These are phyloP conservation scores for Synergus japonicus DNA, from an alignment of 2,888 invertebrate genomes.

Conservation along the genomic window DNA sequence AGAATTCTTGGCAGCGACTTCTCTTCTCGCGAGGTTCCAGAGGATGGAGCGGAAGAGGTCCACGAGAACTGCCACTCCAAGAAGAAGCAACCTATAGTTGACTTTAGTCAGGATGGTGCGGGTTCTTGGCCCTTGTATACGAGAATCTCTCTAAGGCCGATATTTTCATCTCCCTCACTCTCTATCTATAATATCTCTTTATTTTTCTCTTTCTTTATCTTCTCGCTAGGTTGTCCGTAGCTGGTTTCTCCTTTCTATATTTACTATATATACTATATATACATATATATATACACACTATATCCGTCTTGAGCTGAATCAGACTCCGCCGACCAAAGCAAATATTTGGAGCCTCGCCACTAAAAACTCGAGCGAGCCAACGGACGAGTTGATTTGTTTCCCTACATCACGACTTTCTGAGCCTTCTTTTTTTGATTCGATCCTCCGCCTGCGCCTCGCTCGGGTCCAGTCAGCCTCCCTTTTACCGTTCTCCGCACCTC, in stretches of 20 bases:
- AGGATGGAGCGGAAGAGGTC: slow-evolving; percentile 49
- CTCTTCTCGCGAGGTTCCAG: slow-evolving; percentile 49
- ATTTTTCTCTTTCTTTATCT: slow-evolving; percentile 4
- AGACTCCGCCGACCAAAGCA: slow-evolving; percentile 69
- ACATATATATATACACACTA: slow-evolving; percentile 47
- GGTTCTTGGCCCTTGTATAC: slow-evolving; percentile 61
- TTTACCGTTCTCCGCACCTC: slow-evolving; percentile 52
- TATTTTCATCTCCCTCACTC: slow-evolving; percentile 54
- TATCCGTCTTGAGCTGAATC: slow-evolving; percentile 65
- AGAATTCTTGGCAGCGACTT: slow-evolving; percentile 74
- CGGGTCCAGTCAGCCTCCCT: slow-evolving; percentile 22
- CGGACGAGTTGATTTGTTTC: slow-evolving; percentile 76
- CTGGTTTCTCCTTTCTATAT: background rate
- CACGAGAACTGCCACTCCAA: slow-evolving; percentile 49
- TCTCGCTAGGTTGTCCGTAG: slow-evolving; percentile 1
- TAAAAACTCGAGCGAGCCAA: slow-evolving; percentile 76
- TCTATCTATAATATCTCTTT: background rate
- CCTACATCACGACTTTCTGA: slow-evolving; percentile 68
- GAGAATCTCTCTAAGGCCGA: slow-evolving; percentile 44
- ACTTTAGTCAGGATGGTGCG: slow-evolving; percentile 51
- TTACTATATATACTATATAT: background rate
- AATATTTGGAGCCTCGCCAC: slow-evolving; percentile 77
- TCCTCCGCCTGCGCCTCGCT: slow-evolving; percentile 35
- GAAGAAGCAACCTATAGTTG: slow-evolving; percentile 49
- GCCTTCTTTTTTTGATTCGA: slow-evolving; percentile 59